phyloP scores from a whole-genome alignment of 1,140 invertebrate genomes.

The Bombus pyrosoma region DNA sequence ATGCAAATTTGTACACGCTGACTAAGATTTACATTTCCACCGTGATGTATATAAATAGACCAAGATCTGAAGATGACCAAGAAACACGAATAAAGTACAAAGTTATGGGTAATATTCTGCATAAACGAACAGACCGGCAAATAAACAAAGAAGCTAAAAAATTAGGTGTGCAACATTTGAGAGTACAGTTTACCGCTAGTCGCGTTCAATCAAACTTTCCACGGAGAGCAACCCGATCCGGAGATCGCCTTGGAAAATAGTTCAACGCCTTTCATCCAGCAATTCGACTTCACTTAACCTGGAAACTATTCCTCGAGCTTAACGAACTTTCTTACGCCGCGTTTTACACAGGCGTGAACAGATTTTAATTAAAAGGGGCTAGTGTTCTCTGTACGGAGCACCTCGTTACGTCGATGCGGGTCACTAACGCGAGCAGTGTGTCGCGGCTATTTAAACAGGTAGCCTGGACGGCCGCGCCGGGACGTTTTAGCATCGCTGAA shows the following conservation, averaged over 20 bases:
- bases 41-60: too few relatives aligned
- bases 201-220: not conserved
- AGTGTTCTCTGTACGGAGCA: not conserved
- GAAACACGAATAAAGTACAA: too few relatives aligned
- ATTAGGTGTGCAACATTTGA: not conserved
- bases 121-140: not conserved
- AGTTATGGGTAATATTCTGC: too few relatives aligned
- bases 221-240: not conserved
- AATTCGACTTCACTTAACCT: slow-evolving; percentile 42
- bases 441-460: slow-evolving; percentile 31
- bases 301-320: slow-evolving; percentile 32
- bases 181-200: not conserved
- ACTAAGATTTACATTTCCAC: too few relatives aligned
- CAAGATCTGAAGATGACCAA: not conserved
- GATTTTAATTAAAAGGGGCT: slow-evolving; percentile 48
- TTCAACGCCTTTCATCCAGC: not conserved
- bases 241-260: not conserved
- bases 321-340: slow-evolving; percentile 43
- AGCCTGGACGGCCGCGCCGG: too few relatives aligned
- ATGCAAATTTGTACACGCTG: not conserved
- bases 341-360: slow-evolving; percentile 39
- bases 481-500: not conserved
- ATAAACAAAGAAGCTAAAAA: not conserved
- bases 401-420: slow-evolving; percentile 42
- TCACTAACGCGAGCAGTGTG: slow-evolving; percentile 40